Conservation (phyloP, 2,113 vertebrate genomes). For the Grammomys surdaster region DNA sequence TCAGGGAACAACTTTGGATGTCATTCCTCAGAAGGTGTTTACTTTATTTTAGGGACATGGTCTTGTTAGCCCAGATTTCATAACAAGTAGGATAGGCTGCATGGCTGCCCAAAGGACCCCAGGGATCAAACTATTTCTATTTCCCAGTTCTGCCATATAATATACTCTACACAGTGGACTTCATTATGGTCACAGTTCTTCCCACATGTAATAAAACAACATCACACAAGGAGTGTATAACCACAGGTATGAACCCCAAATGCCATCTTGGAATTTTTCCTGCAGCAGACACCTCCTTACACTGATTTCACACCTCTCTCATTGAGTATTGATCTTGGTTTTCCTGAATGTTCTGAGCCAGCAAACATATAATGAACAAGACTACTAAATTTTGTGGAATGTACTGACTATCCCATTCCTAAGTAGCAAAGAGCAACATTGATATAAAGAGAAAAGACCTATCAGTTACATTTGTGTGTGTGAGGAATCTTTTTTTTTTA, state of each 20-base stretch:
- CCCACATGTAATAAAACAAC: neutral
- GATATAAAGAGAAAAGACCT: neutral
- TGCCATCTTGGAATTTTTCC: neutral
- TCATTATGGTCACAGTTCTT: neutral
- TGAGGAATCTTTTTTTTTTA: neutral
- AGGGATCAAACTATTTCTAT: neutral
- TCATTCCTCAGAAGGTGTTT: neutral
- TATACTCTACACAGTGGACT: neutral
- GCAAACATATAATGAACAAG: neutral
- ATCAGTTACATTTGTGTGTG: neutral
- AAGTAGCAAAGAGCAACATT: neutral
- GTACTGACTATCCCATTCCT: neutral
- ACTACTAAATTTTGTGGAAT: neutral
- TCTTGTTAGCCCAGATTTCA: neutral
- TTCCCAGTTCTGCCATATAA: neutral
- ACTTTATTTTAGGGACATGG: neutral
- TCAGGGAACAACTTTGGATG: neutral
- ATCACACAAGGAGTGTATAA: neutral
- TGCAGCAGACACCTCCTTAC: neutral
- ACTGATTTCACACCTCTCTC: neutral
- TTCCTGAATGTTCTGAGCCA: neutral
- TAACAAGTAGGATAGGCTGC: neutral
- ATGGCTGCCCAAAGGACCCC: accelerated
- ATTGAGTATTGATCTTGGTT: neutral
- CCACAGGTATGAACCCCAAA: neutral